phyloP scores from a whole-genome alignment of 1,140 invertebrate genomes.

The Leptinotarsa lineolata region DNA sequence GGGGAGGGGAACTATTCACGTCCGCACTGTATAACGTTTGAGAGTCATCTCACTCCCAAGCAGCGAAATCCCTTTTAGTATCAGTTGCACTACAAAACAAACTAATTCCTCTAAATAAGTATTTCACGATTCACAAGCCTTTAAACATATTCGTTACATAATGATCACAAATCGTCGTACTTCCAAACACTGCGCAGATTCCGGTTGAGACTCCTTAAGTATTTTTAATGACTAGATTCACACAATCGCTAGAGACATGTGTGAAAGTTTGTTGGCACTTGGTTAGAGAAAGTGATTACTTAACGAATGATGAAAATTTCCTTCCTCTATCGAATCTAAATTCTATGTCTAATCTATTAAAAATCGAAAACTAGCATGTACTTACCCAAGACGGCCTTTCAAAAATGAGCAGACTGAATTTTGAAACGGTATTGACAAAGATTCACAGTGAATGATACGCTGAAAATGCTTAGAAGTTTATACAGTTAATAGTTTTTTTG shows the following conservation, averaged over 20 bases:
- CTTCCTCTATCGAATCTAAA: background rate
- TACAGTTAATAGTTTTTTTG: no score
- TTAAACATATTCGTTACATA: no score
- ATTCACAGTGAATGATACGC: background rate
- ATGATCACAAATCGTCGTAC: no score
- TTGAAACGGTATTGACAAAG: background rate
- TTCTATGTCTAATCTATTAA: background rate
- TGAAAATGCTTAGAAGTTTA: no score
- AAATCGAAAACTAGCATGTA: background rate
- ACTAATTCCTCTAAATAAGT: no score
- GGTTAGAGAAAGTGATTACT: background rate
- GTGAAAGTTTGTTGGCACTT: slow-evolving; percentile 18
- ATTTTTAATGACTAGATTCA: slow-evolving; percentile 14
- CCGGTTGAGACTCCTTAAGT: background rate
- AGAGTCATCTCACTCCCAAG: no score
- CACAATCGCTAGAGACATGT: background rate
- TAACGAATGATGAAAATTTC: background rate
- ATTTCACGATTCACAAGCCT: no score
- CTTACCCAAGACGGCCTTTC: background rate
- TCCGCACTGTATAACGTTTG: no score
- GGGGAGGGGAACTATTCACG: no score
- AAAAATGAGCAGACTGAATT: background rate
- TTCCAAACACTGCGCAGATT: no score
- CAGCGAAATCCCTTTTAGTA: no score
- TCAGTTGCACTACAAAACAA: no score